Percentiles rank a stretch among this genome's conserved stretches.
phyloP scores from a whole-genome alignment of 2,797 vertebrate species.

The Acanthiza pusilla region DNA sequence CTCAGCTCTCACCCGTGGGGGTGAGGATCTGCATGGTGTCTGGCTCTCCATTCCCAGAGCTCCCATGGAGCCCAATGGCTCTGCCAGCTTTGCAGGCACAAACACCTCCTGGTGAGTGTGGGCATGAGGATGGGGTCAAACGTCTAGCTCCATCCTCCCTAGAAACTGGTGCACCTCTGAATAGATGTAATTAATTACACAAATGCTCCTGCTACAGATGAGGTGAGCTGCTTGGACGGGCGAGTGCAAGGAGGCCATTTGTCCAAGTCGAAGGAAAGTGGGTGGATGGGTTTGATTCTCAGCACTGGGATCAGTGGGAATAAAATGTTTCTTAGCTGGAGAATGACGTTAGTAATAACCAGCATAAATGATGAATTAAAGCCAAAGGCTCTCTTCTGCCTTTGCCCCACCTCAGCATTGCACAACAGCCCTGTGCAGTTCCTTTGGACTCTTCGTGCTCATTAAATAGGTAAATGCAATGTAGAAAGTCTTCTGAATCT shows the following conservation, averaged over 20 bases:
- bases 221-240: background rate
- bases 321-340: background rate
- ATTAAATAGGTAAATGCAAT: background rate
- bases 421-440: background rate
- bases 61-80: background rate
- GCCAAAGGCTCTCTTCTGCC: background rate
- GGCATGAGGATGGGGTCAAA: too few species aligned
- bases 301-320: background rate
- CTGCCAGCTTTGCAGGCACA: background rate
- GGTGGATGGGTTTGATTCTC: background rate
- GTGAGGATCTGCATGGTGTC: background rate
- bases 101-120: background rate
- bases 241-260: background rate
- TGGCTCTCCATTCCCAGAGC: background rate
- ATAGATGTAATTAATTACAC: background rate
- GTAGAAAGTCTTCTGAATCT: background rate
- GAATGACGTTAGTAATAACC: too few species aligned
- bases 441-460: background rate
- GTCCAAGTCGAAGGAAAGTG: background rate
- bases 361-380: background rate
- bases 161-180: background rate
- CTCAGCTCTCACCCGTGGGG: background rate
- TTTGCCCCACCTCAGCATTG: background rate
- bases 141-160: background rate
- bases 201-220: accelerated